Evolutionary conservation across 2,888 invertebrate genomes (phyloP).

Genomic region (Heteropelma amictum): DNA sequence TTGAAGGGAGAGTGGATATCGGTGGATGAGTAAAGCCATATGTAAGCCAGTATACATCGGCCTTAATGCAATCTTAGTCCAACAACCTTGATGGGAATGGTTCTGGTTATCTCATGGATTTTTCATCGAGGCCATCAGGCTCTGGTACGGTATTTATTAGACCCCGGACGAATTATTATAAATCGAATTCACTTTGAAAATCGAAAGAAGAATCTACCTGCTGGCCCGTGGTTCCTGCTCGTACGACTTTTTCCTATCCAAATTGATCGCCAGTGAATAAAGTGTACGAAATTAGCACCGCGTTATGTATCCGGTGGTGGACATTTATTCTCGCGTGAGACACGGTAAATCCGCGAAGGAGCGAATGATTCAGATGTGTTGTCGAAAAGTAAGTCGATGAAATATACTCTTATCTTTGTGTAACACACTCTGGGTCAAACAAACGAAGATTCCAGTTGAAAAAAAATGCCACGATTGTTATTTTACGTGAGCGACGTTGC

Average conservation of each 20-base stretch:
- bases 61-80: background rate
- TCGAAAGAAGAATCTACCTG: too few relatives aligned
- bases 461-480: background rate
- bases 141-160: background rate
- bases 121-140: background rate
- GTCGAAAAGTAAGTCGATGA: too few relatives aligned
- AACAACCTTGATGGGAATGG: background rate
- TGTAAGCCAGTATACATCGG: background rate
- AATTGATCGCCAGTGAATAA: too few relatives aligned
- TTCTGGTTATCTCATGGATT: background rate
- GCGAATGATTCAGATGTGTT: too few relatives aligned
- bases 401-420: too few relatives aligned
- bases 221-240: too few relatives aligned
- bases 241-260: too few relatives aligned
- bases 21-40: background rate
- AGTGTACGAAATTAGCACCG: too few relatives aligned
- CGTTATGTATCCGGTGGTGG: too few relatives aligned
- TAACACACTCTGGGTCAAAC: too few relatives aligned
- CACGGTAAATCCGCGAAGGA: too few relatives aligned
- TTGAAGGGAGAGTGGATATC: conserved; percentile 14
- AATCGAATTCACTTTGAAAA: background rate
- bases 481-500: background rate
- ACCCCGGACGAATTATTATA: background rate
- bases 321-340: too few relatives aligned
- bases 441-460: background rate